Evolutionary conservation across 2,888 invertebrate genomes (phyloP), one percentile per base, ranked within the genome.

Genomic region (Neoaliturus tenellus): DNA sequence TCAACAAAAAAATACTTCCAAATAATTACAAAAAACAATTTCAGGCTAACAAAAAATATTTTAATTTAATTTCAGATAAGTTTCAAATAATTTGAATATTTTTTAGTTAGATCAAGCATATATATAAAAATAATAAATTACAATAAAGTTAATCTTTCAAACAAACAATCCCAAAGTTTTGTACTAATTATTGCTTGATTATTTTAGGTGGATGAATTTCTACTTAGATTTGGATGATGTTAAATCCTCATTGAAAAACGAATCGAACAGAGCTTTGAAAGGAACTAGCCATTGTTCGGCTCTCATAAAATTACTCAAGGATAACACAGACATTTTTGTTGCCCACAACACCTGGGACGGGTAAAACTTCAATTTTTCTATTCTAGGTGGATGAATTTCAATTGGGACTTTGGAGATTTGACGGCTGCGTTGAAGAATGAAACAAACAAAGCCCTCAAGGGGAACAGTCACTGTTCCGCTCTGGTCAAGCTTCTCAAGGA

Each of bases 341-440:
- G 91, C 94, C 0, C 95, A 95, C 86, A 93, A 92, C 87, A 94
- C 95, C 0, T 95, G 95, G 95, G 92, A 91, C 88, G 91, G 91
- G 93, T 93, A 71, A 85, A n/a, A n/a, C n/a, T n/a, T n/a, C n/a
- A 8, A 44, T 44, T 6, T 44, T 44, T 44, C 14, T 51, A 31
- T 25, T 41, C 28, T 28, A 94, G 93, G 12, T 92, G 93, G 91
- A 90, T 94, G 85, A 94, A 94, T 89, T 91, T 94, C 89, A 89
- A 92, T 85, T 94, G 94, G 0, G 95, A 95, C 88, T 88, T 94
- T 85, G 94, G 93, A 87, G 95, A 94, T 88, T 89, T 95, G 84
- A 92, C 93, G 23, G 89, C 90, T 81, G 90, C 92, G 0, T 71
- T 81, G 20, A 81, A 69, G 17, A 71, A 28, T 8, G 71, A 67